Base-by-base conservation (phyloP, 2,113 vertebrate genomes). In the Odontesthes bonariensis region DNA sequence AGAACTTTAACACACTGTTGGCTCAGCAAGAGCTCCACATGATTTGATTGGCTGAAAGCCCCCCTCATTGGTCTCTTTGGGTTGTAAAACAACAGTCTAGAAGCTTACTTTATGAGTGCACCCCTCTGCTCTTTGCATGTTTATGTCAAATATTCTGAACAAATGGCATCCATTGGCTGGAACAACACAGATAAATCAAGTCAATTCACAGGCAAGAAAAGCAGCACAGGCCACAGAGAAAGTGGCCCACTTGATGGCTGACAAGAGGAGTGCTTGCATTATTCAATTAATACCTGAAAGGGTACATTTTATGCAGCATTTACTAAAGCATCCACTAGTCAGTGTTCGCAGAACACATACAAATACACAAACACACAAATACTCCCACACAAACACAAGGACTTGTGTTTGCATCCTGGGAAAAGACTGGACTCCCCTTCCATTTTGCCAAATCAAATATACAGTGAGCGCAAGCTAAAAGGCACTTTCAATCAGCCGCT, bases 401-500 rank as follows among this genome's bases (percentile, higher is more conserved):
- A 69, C 80, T 78, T 83, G 80, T 69, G 89, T 91, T 89, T 92
- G 89, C 85, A 90, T 91, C 80, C 84, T 88, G 87, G 88, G 90
- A 91, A 89, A 93, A 91, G 89, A 92, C 89, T 88, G 90, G 88
- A 91, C 90, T 91, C 88, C 84, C 81, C 88, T 86, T 93, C 90
- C 91, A 91, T 92, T 92, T 92, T 91, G 91, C 86, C 86, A 92
- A 93, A 93, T 93, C 89, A 93, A 91, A 92, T 92, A 91, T 92
- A 93, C 92, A 93, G 90, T 90, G 91, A 91, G 92, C 92, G 92
- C 91, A 92, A 93, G 91, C 91, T 92, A 92, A 93, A 93, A 93
- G 90, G 91, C 91, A 92, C 91, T 93, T 93, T 92, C 92, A 93
- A 92, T 93, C 92, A 93, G 88, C 87, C 76, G 79, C 90, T 83